These are phyloP conservation scores for Aegithalos caudatus DNA, from an alignment of 2,113 vertebrate genomes.

Conservation along the genomic window DNA sequence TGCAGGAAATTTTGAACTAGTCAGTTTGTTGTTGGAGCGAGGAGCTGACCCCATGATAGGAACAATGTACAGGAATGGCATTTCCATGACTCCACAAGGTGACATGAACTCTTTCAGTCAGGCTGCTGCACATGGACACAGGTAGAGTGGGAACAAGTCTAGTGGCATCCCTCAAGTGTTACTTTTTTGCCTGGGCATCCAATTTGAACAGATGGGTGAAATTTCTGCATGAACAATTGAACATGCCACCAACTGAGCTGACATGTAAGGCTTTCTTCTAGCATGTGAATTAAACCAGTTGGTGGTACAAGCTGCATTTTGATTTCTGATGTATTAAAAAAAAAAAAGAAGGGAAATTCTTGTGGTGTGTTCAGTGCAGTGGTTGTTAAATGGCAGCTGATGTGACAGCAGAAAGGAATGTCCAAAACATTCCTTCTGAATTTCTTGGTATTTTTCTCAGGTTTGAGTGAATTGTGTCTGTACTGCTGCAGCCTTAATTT, in stretches of 20 bases:
- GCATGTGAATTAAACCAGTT: constrained; percentile 25
- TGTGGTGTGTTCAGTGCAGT: background rate
- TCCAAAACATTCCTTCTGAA: constrained; percentile 3
- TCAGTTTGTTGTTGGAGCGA: constrained; percentile 93
- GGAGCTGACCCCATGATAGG: constrained; percentile 95
- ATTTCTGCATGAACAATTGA: constrained; percentile 14
- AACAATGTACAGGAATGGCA: constrained; percentile 96
- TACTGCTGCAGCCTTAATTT: background rate
- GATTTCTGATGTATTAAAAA: background rate
- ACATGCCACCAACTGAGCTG: background rate
- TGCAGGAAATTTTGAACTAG: constrained; percentile 96
- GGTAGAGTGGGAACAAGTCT: constrained; percentile 79
- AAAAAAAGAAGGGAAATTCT: background rate
- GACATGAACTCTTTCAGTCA: constrained; percentile 99
- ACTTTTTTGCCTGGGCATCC: background rate
- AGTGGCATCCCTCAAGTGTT: constrained; percentile 4
- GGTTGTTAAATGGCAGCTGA: constrained; percentile 27
- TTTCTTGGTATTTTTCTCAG: background rate
- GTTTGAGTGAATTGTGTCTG: background rate
- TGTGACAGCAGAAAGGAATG: background rate
- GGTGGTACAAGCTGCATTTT: background rate
- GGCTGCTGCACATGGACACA: constrained; percentile 97
- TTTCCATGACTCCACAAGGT: constrained; percentile 91
- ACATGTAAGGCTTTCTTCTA: background rate
- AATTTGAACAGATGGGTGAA: constrained; percentile 1